Percentiles rank a stretch among this genome's conserved stretches.
Conservation (phyloP, 2,797 vertebrate genomes). For the Hafferia zeledoni region DNA sequence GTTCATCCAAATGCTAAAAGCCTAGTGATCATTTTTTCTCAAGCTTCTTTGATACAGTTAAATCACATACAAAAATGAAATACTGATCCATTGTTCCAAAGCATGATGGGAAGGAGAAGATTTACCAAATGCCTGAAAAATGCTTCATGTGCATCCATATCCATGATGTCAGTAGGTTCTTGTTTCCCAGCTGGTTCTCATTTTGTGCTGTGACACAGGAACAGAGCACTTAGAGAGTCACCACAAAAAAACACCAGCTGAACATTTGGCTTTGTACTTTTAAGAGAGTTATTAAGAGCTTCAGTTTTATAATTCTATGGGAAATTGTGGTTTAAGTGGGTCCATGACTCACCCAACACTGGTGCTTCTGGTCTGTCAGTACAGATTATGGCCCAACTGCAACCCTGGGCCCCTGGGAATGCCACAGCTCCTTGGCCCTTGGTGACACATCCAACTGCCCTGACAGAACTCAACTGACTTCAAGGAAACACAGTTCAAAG, state of each 20-base stretch:
- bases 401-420: background rate
- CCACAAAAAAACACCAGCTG: constrained; percentile 44
- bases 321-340: constrained; percentile 61
- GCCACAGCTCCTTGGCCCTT: background rate
- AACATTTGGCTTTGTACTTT: constrained; percentile 56
- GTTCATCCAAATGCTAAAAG: constrained; percentile 55
- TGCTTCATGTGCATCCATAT: background rate
- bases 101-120: background rate
- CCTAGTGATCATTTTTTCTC: background rate
- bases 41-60: background rate
- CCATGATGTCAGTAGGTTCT: constrained; percentile 18
- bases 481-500: constrained; percentile 37
- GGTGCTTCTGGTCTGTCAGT: constrained; percentile 43
- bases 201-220: constrained; percentile 51
- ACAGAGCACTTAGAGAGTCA: constrained; percentile 40
- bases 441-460: background rate
- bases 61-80: background rate
- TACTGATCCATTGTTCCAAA: background rate
- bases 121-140: constrained; percentile 25
- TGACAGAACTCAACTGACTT: constrained; percentile 19
- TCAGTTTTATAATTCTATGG: constrained; percentile 49
- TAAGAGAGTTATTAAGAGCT: constrained; percentile 50
- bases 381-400: constrained; percentile 1
- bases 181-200: constrained; percentile 48
- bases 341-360: constrained; percentile 46